These are phyloP conservation scores for Cephonodes hylas DNA, from an alignment of 2,888 invertebrate species.

Conservation along the genomic window DNA sequence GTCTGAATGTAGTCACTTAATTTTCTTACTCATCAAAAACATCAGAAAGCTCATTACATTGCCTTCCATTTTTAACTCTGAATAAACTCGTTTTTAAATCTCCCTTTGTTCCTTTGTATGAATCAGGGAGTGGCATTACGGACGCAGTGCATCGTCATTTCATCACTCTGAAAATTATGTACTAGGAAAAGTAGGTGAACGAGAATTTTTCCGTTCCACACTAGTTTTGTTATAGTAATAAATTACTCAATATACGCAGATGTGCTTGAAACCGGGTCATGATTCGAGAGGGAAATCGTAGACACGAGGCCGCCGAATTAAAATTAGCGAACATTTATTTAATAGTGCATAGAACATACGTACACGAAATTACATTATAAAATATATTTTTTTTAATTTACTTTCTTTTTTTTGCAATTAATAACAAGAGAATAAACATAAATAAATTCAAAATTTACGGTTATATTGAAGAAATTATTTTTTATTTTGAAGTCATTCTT, in stretches of 20 bases:
- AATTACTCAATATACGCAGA: slow-evolving; percentile 42
- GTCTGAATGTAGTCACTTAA: background rate
- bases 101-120: slow-evolving; percentile 25
- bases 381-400: no score
- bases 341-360: background rate
- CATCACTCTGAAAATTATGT: slow-evolving; percentile 3
- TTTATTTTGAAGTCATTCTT: no score
- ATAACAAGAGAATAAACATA: no score
- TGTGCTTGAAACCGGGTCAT: slow-evolving; percentile 45
- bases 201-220: slow-evolving; percentile 37
- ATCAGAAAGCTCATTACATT: slow-evolving; percentile 18
- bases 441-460: no score
- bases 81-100: slow-evolving; percentile 17
- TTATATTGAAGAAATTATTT: no score
- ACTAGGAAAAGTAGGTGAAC: slow-evolving; percentile 27
- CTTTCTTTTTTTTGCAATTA: no score
- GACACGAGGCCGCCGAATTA: slow-evolving; percentile 38
- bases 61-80: slow-evolving; percentile 15
- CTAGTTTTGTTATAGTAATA: slow-evolving; percentile 25
- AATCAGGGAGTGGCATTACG: slow-evolving; percentile 20
- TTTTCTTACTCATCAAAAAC: background rate
- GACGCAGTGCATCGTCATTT: background rate
- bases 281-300: slow-evolving; percentile 38
- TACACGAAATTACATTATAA: no score
- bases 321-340: slow-evolving; percentile 22